Percentiles rank a stretch among this genome's conserved stretches.
Evolutionary conservation across 2,113 vertebrate species (phyloP).

Genomic region (Thamnaconus septentrionalis): DNA sequence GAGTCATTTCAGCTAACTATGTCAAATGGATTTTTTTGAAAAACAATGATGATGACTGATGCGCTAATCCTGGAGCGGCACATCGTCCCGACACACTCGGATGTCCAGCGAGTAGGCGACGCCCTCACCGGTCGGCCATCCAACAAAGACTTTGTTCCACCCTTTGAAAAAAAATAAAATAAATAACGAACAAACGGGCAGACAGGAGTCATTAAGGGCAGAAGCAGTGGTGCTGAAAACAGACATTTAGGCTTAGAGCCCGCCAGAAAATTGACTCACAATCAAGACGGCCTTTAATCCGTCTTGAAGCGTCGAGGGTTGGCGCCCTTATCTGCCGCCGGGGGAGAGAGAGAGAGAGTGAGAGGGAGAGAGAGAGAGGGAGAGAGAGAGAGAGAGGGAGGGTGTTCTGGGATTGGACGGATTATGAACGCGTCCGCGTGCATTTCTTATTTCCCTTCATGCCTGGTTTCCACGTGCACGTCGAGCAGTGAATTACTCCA

Average conservation of each 20-base stretch:
- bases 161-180: constrained; percentile 48
- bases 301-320: constrained; percentile 49
- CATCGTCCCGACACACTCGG: constrained; percentile 4
- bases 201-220: constrained; percentile 56
- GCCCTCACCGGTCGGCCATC: constrained; percentile 25
- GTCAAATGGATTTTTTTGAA: no score
- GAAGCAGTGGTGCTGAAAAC: constrained; percentile 58
- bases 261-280: constrained; percentile 61
- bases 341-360: constrained; percentile 21
- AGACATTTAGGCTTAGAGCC: constrained; percentile 53
- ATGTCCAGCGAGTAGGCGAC: no score
- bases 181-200: constrained; percentile 42
- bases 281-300: constrained; percentile 53
- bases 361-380: constrained; percentile 17
- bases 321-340: constrained; percentile 32
- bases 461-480: not conserved
- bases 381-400: constrained; percentile 11
- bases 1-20: no score
- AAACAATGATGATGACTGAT: constrained; percentile 2
- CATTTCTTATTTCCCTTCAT: not conserved
- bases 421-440: constrained; percentile 7
- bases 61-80: constrained; percentile 30
- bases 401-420: constrained; percentile 30
- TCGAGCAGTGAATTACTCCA: constrained; percentile 30
- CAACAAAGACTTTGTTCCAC: constrained; percentile 56